phyloP scores from a whole-genome alignment of 2,797 vertebrate genomes.

The Anguilla obscura region DNA sequence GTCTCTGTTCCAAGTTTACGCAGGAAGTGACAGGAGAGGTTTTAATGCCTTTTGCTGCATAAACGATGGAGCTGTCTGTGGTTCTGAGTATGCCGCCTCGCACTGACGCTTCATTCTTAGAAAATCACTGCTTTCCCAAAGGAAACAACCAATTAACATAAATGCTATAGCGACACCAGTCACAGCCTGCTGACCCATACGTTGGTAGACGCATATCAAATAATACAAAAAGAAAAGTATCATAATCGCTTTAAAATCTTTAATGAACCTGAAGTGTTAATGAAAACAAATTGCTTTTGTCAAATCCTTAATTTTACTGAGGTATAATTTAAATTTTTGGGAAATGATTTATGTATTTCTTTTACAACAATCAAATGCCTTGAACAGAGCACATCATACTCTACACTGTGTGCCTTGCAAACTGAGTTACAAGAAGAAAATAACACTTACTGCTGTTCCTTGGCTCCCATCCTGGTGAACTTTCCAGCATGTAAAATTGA shows the following conservation, averaged over 20 bases:
- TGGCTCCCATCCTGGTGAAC: not conserved
- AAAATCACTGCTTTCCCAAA: conserved; percentile 12
- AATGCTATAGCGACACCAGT: not conserved
- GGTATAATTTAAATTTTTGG: not conserved
- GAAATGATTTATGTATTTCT: not conserved
- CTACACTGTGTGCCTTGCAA: not conserved
- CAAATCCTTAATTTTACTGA: not conserved
- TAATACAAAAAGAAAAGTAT: not conserved
- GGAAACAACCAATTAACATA: conserved; percentile 16
- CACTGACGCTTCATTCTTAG: not conserved
- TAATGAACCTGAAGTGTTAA: not conserved
- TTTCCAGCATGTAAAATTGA: not conserved
- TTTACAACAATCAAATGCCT: not conserved
- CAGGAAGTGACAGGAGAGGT: conserved; percentile 17
- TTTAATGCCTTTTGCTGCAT: not conserved
- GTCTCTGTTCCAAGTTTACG: conserved; percentile 1
- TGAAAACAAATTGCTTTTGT: not conserved
- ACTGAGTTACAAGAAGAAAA: not conserved
- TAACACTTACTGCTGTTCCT: not conserved
- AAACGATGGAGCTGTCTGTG: conserved; percentile 12
- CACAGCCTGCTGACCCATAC: not conserved
- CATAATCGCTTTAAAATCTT: not conserved
- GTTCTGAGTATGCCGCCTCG: not conserved
- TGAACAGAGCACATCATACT: not conserved
- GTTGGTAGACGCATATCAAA: not conserved